Evolutionary conservation across 2,888 invertebrate genomes (phyloP).

Genomic region (Tipula confusa): DNA sequence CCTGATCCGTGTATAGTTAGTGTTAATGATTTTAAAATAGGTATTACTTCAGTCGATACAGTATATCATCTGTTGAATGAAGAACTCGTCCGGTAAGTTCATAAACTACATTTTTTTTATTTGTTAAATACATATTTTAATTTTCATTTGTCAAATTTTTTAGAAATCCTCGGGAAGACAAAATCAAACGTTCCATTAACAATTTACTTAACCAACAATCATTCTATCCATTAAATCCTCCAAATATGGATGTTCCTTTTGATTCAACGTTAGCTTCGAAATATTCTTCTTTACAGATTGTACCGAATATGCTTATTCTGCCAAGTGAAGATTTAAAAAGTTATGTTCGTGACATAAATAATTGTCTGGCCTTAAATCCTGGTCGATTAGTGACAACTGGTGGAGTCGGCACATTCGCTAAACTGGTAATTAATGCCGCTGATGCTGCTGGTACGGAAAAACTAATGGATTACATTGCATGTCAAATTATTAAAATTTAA

Average conservation of each 20-base stretch:
- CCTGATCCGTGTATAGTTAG: conserved; percentile 79
- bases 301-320: conserved; percentile 77
- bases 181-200: conserved; percentile 67
- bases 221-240: conserved; percentile 79
- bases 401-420: conserved; percentile 75
- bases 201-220: conserved; percentile 73
- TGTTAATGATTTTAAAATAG: conserved; percentile 71
- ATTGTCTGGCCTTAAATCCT: conserved; percentile 80
- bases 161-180: conserved; percentile 57
- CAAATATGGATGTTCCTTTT: conserved; percentile 59
- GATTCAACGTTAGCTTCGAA: conserved; percentile 69
- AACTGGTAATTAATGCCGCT: conserved; percentile 56
- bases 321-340: conserved; percentile 75
- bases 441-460: conserved; percentile 41
- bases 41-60: conserved; percentile 76
- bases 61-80: conserved; percentile 76
- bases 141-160: neutral
- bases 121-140: neutral
- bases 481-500: conserved; percentile 42
- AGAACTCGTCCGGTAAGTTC: conserved; percentile 66
- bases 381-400: conserved; percentile 72
- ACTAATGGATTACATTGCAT: conserved; percentile 49
- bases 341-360: conserved; percentile 74
- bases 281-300: conserved; percentile 63
- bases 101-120: neutral